Evolutionary conservation across 2,113 vertebrate genomes (phyloP).

Genomic region (Alethe castanea): DNA sequence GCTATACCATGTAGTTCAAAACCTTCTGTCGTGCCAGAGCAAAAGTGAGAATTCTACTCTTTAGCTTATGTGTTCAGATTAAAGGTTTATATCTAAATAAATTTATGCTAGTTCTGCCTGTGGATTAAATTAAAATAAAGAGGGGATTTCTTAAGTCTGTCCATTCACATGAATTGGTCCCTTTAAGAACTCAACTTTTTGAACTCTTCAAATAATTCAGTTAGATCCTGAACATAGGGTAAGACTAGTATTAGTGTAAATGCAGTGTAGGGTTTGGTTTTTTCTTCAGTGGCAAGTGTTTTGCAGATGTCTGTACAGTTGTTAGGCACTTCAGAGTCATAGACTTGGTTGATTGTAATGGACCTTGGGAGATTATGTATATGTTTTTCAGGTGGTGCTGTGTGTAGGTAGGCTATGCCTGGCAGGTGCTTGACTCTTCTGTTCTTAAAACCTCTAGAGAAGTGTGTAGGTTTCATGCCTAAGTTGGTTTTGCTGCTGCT

Average conservation of each 20-base stretch:
- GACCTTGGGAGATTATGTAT: neutral
- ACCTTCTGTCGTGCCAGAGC: neutral
- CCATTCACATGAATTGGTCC: neutral
- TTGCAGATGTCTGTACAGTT: neutral
- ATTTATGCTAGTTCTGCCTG: neutral
- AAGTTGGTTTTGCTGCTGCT: neutral
- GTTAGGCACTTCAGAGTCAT: neutral
- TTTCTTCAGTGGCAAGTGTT: neutral
- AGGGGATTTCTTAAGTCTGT: neutral
- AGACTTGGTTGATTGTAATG: neutral
- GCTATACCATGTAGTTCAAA: neutral
- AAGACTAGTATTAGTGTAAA: neutral
- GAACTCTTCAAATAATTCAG: neutral
- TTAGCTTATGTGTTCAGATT: neutral
- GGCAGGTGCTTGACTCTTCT: neutral
- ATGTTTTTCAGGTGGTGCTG: neutral
- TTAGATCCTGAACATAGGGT: neutral
- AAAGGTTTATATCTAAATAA: neutral
- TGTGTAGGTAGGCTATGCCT: neutral
- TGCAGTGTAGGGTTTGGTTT: accelerated
- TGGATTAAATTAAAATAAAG: neutral
- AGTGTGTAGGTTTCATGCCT: neutral
- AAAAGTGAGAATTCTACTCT: neutral
- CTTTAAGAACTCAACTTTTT: neutral
- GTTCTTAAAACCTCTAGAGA: neutral